Evolutionary conservation across 1,140 invertebrate genomes (phyloP).

Genomic region (Drosophila kikkawai): DNA sequence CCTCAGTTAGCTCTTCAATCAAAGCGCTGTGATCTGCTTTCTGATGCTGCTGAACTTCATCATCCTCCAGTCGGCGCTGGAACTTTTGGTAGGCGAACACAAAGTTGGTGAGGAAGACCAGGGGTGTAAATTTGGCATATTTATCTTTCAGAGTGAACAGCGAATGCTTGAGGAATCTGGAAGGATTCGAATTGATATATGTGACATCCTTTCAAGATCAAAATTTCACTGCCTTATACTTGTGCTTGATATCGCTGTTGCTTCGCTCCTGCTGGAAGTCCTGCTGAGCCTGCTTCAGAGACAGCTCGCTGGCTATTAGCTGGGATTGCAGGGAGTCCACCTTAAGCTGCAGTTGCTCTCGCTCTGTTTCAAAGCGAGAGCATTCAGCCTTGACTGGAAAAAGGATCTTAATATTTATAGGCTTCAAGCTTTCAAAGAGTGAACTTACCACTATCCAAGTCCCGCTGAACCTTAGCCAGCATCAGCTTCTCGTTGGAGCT

Average conservation of each 20-base stretch:
- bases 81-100: conserved; percentile 75
- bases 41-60: conserved; percentile 30
- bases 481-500: conserved; percentile 75
- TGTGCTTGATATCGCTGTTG: conserved; percentile 70
- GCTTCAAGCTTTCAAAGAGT: fast-evolving
- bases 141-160: conserved; percentile 71
- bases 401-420: not conserved
- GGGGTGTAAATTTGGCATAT: conserved; percentile 83
- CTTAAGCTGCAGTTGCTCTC: conserved; percentile 54
- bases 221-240: conserved; percentile 40
- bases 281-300: conserved; percentile 42
- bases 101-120: conserved; percentile 83
- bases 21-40: conserved; percentile 8
- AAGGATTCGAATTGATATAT: not conserved
- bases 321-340: conserved; percentile 41
- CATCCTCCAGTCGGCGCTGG: conserved; percentile 38
- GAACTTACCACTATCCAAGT: conserved; percentile 69
- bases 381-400: conserved; percentile 69
- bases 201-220: not conserved
- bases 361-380: conserved; percentile 56
- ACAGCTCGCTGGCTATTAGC: conserved; percentile 36
- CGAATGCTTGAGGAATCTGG: conserved; percentile 78
- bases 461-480: conserved; percentile 76
- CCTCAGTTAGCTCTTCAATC: conserved; percentile 33
- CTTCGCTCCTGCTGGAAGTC: conserved; percentile 70